Base-by-base conservation (phyloP, 1,140 invertebrate genomes). In the Pseudomyrmex gracilis region DNA sequence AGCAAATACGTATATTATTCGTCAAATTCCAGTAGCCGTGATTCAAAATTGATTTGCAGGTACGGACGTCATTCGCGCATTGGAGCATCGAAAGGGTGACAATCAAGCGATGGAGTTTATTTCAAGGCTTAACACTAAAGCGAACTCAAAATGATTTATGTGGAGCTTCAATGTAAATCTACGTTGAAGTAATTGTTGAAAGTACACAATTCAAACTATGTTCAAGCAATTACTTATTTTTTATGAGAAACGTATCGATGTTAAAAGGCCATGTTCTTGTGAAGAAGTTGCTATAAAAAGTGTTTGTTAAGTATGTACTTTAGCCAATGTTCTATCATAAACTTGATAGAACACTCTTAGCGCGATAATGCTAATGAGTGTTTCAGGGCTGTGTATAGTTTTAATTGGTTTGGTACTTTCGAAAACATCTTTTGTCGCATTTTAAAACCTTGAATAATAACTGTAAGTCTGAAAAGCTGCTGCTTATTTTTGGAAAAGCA, bases 61-160 rank as follows among this genome's bases (percentile, higher is more conserved):
- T 92, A 96, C 96, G 2, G 96, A 97, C 74, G 95, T 97, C 9
- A 94, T 99, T 55, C 96, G 96, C 89, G 97, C 97, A 1, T 91
- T 99, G 60, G 97, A 98, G 90, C 96, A 96, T 60, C 95, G 98
- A 85, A 97, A 97, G 91, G 98, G 98, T 85, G 98, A 99, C 94
- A 98, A 97, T 94, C 96, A 97, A 91, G 98, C 98, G 24, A 96
- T 96, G 92, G 98, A 99, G 68, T 99, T 99, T 93, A 94, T 98
- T n/a, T 97, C 97, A 90, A 97, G 96, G 91, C 95, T 97, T 88
- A 97, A 96, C 92, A 95, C 95, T 83, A 97, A 97, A 94, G 94
- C 96, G 2, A 80, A 71, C 12, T 10, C 76, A 17, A 80, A 80
- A 80, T 80, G 76, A 80, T 71, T 43, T 20, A 58, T 15, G n/a